Conservation (phyloP, 2,113 vertebrate species). For the Cephalophus harveyi region DNA sequence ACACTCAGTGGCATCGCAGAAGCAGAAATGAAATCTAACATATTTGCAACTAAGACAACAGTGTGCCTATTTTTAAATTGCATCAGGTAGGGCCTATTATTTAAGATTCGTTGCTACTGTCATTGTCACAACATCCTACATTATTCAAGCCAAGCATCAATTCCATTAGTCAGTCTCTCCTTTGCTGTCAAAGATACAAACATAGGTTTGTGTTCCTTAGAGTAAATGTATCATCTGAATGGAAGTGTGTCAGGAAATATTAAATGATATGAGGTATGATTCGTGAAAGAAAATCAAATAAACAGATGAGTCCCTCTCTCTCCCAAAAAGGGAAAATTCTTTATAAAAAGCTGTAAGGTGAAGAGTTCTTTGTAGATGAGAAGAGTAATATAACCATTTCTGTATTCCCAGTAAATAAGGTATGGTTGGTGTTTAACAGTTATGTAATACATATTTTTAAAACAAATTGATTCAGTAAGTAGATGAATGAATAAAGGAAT, state of each 20-base stretch:
- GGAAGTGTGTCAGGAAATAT: slow-evolving; percentile 69
- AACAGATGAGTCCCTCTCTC: slow-evolving; percentile 39
- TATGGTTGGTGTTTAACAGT: not conserved
- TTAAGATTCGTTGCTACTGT: slow-evolving; percentile 78
- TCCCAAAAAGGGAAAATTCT: not conserved
- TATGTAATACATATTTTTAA: not conserved
- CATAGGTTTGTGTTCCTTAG: slow-evolving; percentile 66
- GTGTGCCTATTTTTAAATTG: slow-evolving; percentile 77
- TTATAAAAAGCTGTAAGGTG: not conserved
- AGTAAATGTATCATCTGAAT: slow-evolving; percentile 73
- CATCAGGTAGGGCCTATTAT: slow-evolving; percentile 78
- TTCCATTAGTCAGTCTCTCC: slow-evolving; percentile 81
- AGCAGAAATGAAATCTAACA: slow-evolving; percentile 65
- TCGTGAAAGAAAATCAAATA: slow-evolving; percentile 55
- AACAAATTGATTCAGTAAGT: not conserved
- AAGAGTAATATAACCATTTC: not conserved
- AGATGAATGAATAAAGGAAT: not conserved
- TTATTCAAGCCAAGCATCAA: slow-evolving; percentile 80
- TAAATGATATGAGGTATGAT: slow-evolving; percentile 68
- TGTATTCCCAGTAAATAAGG: not conserved
- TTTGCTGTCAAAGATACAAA: slow-evolving; percentile 84
- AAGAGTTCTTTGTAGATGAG: not conserved
- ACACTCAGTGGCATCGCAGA: slow-evolving; percentile 50
- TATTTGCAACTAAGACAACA: slow-evolving; percentile 73
- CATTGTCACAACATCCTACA: slow-evolving; percentile 81